Evolutionary conservation across 2,113 vertebrate species (phyloP).

Genomic region (Odocoileus virginianus): DNA sequence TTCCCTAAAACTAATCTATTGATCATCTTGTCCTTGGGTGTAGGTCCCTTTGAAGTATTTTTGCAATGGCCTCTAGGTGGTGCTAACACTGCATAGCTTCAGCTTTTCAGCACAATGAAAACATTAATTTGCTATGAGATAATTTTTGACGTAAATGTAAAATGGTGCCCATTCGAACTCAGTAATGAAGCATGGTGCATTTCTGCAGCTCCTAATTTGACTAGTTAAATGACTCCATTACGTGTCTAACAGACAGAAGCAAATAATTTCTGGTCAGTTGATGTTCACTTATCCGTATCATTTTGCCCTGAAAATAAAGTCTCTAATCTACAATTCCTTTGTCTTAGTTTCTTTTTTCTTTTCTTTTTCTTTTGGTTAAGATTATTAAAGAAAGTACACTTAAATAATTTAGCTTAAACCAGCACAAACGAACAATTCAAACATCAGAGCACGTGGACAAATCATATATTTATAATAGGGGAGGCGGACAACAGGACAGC

Average conservation of each 20-base stretch:
- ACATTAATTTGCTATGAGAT: slow-evolving; percentile 99
- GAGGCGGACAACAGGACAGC: slow-evolving; percentile 37
- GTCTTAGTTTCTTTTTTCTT: slow-evolving; percentile 76
- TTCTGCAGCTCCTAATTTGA: slow-evolving; percentile 99
- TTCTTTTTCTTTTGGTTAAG: slow-evolving; percentile 63
- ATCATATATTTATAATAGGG: slow-evolving; percentile 50
- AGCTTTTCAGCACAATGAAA: slow-evolving; percentile 91
- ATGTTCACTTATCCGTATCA: slow-evolving; percentile 98
- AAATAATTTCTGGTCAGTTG: slow-evolving; percentile 99
- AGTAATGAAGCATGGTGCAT: slow-evolving; percentile 99
- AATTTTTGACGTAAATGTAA: slow-evolving; percentile 99
- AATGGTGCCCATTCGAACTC: slow-evolving; percentile 98
- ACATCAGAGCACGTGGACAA: slow-evolving; percentile 6
- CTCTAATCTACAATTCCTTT: slow-evolving; percentile 88
- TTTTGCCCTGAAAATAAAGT: slow-evolving; percentile 93
- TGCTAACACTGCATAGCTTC: slow-evolving; percentile 87
- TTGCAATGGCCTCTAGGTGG: slow-evolving; percentile 89
- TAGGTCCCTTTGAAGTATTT: slow-evolving; percentile 22
- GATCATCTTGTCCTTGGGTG: background rate
- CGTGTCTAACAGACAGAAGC: slow-evolving; percentile 99
- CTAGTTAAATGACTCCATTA: slow-evolving; percentile 99
- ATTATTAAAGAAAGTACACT: slow-evolving; percentile 84
- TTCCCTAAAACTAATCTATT: background rate
- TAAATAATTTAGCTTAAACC: slow-evolving; percentile 78
- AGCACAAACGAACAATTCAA: slow-evolving; percentile 77